Evolutionary conservation across 2,113 vertebrate genomes (phyloP).

Genomic region (Bufo gargarizans): DNA sequence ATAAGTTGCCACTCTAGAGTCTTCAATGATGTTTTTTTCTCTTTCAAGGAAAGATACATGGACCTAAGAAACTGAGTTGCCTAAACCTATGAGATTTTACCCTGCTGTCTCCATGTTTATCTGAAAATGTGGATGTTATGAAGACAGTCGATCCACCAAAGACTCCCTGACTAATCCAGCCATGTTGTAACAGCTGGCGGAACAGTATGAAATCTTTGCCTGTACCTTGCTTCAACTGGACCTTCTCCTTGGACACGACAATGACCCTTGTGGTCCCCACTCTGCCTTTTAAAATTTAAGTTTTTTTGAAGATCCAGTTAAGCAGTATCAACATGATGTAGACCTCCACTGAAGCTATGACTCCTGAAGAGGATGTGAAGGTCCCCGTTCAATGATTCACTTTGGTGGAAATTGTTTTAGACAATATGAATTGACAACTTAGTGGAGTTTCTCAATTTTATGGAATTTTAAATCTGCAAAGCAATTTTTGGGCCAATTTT

Average conservation of each 20-base stretch:
- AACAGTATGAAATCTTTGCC: background rate
- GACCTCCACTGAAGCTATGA: background rate
- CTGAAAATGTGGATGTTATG: background rate
- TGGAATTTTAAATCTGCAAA: too few relatives aligned
- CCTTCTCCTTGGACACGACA: background rate
- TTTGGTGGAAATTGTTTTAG: too few relatives aligned
- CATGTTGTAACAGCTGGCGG: background rate
- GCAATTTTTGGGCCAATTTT: too few relatives aligned
- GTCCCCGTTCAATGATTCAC: too few relatives aligned
- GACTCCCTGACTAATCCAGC: background rate
- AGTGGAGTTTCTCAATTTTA: too few relatives aligned
- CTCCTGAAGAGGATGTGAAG: too few relatives aligned
- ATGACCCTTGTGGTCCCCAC: background rate
- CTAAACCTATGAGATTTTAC: background rate
- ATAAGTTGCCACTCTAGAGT: background rate
- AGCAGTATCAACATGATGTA: background rate
- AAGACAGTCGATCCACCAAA: background rate
- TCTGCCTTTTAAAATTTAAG: background rate
- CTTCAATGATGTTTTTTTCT: background rate
- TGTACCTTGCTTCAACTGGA: constrained; percentile 5
- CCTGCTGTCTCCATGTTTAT: background rate
- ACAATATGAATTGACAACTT: too few relatives aligned
- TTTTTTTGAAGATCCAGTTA: too few relatives aligned
- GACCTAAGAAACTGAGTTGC: constrained; percentile 5
- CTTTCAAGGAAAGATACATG: constrained; percentile 13